Evolutionary conservation across 1,140 invertebrate species (phyloP).

Genomic region (Tetragnatha versicolor): DNA sequence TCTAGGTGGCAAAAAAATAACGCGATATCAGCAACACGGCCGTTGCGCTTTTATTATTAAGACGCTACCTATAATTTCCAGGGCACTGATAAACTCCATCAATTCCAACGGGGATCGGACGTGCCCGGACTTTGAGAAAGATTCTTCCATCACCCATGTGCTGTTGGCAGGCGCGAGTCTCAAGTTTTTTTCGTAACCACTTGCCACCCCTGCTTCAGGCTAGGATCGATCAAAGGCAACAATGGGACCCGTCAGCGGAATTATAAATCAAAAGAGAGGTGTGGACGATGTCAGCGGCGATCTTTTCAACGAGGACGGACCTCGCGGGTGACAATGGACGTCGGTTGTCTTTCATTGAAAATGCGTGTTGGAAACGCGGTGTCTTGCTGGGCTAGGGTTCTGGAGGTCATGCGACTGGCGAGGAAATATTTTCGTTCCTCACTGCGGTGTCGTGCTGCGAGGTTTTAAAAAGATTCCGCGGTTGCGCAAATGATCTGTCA

Average conservation of each 20-base stretch:
- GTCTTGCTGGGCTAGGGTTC: conserved; percentile 2
- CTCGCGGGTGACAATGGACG: neutral
- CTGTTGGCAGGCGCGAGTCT: conserved; percentile 3
- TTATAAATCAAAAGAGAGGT: conserved; percentile 43
- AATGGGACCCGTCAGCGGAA: conserved; percentile 20
- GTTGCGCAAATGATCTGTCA: neutral
- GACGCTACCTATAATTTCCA: conserved; percentile 30
- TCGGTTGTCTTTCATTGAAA: neutral
- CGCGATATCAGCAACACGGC: too few relatives aligned
- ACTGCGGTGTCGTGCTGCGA: neutral
- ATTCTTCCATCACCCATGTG: neutral
- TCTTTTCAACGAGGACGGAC: neutral
- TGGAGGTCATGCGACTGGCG: neutral
- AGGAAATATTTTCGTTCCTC: conserved; percentile 10
- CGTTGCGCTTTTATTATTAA: too few relatives aligned
- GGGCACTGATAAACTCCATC: neutral
- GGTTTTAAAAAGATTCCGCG: neutral
- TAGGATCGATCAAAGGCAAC: conserved; percentile 28
- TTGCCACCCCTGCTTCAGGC: neutral
- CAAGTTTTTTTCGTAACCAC: conserved; percentile 4
- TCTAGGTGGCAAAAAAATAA: neutral
- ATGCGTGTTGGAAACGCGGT: neutral
- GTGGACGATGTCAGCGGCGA: conserved; percentile 27
- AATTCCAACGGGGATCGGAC: neutral
- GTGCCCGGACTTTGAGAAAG: neutral